Conservation (phyloP, 2,113 vertebrate species). For the Pluvialis apricaria region DNA sequence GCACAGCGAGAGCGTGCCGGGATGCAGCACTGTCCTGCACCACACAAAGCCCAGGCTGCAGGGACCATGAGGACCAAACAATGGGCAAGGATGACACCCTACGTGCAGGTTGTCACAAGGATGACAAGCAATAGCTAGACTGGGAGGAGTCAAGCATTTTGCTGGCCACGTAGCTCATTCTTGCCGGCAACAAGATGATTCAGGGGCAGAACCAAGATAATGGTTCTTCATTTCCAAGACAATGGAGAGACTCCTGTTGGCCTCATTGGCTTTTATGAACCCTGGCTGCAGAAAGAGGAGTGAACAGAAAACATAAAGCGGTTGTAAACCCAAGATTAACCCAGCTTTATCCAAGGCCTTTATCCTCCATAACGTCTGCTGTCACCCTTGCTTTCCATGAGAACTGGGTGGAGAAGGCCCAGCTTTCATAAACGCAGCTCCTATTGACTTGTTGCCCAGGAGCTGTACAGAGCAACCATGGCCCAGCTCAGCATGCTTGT, state of each 20-base stretch:
- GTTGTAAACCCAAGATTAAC: not conserved
- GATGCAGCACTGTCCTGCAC: not conserved
- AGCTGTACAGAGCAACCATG: not conserved
- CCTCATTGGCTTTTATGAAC: not conserved
- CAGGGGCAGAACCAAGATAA: not conserved
- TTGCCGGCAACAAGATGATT: not conserved
- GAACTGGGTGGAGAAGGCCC: not conserved
- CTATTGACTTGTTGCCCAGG: not conserved
- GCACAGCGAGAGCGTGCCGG: fast-evolving
- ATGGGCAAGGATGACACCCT: not conserved
- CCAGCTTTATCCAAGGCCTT: not conserved
- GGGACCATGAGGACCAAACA: not conserved
- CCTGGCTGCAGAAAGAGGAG: not conserved
- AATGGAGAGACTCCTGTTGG: not conserved
- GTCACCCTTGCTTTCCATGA: not conserved
- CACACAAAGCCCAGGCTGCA: not conserved
- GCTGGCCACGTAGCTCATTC: not conserved
- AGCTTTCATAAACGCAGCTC: not conserved
- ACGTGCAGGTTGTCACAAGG: not conserved
- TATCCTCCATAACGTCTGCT: not conserved
- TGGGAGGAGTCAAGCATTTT: not conserved
- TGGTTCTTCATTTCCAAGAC: not conserved
- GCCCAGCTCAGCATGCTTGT: not conserved
- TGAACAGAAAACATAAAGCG: not conserved
- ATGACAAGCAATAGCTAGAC: not conserved